Conservation (phyloP, 2,113 vertebrate genomes). For the Microcebus tavaratra region DNA sequence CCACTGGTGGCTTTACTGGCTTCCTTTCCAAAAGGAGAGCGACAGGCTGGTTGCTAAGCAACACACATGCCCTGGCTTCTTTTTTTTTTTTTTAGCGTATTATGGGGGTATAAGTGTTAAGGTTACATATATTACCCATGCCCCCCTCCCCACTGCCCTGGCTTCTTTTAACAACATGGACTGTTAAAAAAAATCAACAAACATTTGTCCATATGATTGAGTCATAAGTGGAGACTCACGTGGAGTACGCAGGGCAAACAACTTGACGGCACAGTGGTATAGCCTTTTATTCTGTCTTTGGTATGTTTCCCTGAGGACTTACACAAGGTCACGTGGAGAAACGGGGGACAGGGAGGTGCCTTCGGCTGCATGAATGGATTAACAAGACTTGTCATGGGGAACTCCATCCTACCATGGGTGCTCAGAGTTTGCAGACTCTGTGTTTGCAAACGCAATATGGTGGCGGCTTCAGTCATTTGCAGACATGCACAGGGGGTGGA, state of each 20-base stretch:
- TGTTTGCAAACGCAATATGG: background rate
- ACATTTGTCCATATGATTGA: background rate
- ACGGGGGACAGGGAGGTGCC: too few species aligned
- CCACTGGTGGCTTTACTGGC: constrained; percentile 24
- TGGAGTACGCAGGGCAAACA: constrained; percentile 3
- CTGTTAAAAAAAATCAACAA: background rate
- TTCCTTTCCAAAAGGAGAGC: constrained; percentile 5
- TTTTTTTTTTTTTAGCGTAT: background rate
- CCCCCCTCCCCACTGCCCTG: background rate
- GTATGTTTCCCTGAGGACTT: background rate
- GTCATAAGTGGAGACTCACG: background rate
- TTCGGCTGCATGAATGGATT: accelerated
- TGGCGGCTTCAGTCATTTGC: too few species aligned
- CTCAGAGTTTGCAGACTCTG: accelerated
- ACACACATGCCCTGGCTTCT: background rate
- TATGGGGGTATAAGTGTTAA: too few species aligned
- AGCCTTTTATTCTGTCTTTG: background rate
- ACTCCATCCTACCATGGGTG: accelerated
- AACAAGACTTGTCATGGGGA: background rate
- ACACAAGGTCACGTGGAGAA: background rate
- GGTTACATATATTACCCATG: too few species aligned
- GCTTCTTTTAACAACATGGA: constrained; percentile 15
- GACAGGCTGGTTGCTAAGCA: constrained; percentile 47
- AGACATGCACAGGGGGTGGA: background rate
- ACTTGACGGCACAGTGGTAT: background rate